Evolutionary conservation across 2,797 vertebrate genomes (phyloP), one percentile per base, ranked within the genome.

Genomic region (Cynodonichthys magdalenae): DNA sequence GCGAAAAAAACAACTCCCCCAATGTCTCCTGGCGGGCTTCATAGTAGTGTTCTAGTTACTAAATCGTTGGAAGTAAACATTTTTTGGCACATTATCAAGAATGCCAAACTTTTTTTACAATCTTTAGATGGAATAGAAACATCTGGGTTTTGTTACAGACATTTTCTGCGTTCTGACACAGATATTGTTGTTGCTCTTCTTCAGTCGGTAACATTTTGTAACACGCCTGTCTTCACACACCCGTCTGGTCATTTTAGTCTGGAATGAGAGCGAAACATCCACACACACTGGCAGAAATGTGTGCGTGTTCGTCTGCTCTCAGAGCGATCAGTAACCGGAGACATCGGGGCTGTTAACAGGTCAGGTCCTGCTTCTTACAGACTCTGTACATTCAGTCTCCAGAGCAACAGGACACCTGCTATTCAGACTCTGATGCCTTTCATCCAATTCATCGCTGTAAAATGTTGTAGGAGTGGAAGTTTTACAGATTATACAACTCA

Each of bases 351-450:
- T 4, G 18, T 36, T 63, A 34, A 50, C 50, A 1, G 49, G 5
- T 63, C 31, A 5, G 28, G 15, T 66, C 54, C 57, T 19, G 24
- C 55, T 67, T 41, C 47, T 31, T 31, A 52, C 34, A 50, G 44
- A 47, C 55, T n/a, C 10, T 45, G 51, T 36, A 7, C 27, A 41
- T 20, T 39, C 42, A 48, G 53, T 42, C 44, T 41, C 49, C 10
- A 44, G 53, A 57, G 83, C 50, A 82, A 73, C 71, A 67, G 42
- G 65, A 77, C 58, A 80, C 71, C 63, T 52, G 11, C 63, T 46
- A 52, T 66, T 76, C 31, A 73, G 34, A 65, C 34, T 28, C 36
- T 18, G 8, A 18, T 41, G 42, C 41, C 28, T 36, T 62, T 69
- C n/a, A 71, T 66, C 58, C 50, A 50, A 55, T 65, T 64, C 27